phyloP scores from a whole-genome alignment of 2,797 vertebrate species.

The Tachyglossus aculeatus region DNA sequence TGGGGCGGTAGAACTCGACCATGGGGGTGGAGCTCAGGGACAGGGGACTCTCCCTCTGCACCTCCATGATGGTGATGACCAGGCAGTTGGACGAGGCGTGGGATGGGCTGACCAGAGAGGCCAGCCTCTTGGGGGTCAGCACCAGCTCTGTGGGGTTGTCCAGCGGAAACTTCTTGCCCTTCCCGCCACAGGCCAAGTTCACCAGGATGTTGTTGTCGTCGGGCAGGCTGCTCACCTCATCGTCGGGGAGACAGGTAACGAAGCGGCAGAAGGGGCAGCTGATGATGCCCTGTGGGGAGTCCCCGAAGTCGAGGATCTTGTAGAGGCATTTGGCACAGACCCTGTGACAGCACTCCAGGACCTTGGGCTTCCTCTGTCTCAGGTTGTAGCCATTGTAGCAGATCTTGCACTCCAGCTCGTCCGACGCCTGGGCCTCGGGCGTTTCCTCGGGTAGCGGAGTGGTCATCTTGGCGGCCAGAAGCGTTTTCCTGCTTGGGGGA shows the following conservation, averaged over 20 bases:
- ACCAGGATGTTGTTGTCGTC: slow-evolving; percentile 90
- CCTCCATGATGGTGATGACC: slow-evolving; percentile 95
- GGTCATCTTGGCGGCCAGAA: slow-evolving; percentile 71
- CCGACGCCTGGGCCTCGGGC: slow-evolving; percentile 71
- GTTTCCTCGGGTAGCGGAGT: slow-evolving; percentile 73
- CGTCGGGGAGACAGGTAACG: slow-evolving; percentile 82
- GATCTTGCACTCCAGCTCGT: slow-evolving; percentile 97
- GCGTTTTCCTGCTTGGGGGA: not conserved
- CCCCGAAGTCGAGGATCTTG: slow-evolving; percentile 90
- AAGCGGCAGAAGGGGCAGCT: slow-evolving; percentile 95
- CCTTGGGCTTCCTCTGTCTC: slow-evolving; percentile 85
- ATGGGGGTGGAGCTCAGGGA: slow-evolving; percentile 73
- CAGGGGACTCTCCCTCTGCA: slow-evolving; percentile 77
- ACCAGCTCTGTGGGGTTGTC: slow-evolving; percentile 84
- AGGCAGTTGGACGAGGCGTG: slow-evolving; percentile 87
- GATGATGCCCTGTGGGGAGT: slow-evolving; percentile 82
- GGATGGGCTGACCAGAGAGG: slow-evolving; percentile 82
- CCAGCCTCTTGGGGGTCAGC: slow-evolving; percentile 85
- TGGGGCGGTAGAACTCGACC: slow-evolving; percentile 79
- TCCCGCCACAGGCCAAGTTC: slow-evolving; percentile 80
- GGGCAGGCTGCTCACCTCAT: slow-evolving; percentile 83
- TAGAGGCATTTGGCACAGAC: slow-evolving; percentile 92
- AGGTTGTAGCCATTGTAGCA: slow-evolving; percentile 91
- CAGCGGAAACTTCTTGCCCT: slow-evolving; percentile 81
- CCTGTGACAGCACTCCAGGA: slow-evolving; percentile 91